phyloP scores from a whole-genome alignment of 2,797 vertebrate species.

The Epinephelus awoara region DNA sequence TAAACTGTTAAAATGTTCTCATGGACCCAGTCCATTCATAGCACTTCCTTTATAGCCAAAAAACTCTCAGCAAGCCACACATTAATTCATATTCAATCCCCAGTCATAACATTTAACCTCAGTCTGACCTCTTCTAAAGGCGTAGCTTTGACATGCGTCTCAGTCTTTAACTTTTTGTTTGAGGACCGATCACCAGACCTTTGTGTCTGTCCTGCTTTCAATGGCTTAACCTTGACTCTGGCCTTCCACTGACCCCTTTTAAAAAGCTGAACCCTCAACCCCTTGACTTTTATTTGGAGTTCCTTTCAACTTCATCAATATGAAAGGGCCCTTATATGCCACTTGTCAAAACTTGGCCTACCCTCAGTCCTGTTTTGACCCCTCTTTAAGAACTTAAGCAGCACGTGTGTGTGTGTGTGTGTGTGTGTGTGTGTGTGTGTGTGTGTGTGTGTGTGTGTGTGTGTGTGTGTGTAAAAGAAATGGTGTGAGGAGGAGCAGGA shows the following conservation, averaged over 20 bases:
- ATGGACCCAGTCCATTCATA: conserved; percentile 3
- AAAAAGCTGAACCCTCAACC: conserved; percentile 58
- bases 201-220: conserved; percentile 62
- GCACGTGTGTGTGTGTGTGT: conserved; percentile 12
- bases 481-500: not conserved
- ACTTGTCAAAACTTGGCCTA: conserved; percentile 64
- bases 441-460: conserved; percentile 10
- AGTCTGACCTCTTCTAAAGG: conserved; percentile 57
- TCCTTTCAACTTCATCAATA: conserved; percentile 66
- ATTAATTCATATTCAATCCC: conserved; percentile 34
- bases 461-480: conserved; percentile 17
- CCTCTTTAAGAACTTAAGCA: conserved; percentile 32
- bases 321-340: conserved; percentile 63
- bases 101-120: conserved; percentile 53
- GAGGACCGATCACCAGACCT: conserved; percentile 49
- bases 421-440: conserved; percentile 1
- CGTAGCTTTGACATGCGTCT: conserved; percentile 41
- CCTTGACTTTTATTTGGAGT: conserved; percentile 51
- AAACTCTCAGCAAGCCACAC: not conserved
- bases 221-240: conserved; percentile 60
- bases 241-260: conserved; percentile 65
- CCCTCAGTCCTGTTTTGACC: conserved; percentile 48
- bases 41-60: conserved; percentile 10
- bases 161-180: conserved; percentile 47
- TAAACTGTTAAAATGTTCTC: conserved; percentile 12